Evolutionary conservation across 2,888 invertebrate genomes (phyloP), one percentile per base, ranked within the genome.

Genomic region (Sialis lutaria): DNA sequence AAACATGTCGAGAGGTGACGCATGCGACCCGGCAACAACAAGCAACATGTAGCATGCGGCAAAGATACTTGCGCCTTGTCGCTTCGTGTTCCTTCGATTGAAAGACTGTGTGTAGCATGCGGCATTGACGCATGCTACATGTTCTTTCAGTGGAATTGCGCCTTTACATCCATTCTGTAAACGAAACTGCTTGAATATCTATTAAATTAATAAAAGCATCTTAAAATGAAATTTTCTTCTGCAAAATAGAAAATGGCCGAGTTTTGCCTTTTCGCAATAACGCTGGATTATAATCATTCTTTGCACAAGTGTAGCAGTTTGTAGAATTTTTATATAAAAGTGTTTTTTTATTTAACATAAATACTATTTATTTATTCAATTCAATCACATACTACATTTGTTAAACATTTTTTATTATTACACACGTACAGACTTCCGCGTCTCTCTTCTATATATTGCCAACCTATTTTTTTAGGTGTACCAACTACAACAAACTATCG

Each of bases 301-400:
- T 49, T 8, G 50, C 52, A 48, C 52, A 53, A 53, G 50, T 52
- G 32, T 52, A 52, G 42, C 49, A 54, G 44, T 50, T 40, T 39
- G 50, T 49, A 40, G 51, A 48, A 22, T 50, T 48, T 32, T 46
- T 44, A 22, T 43, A 50, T 48, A 53, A 47, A n/a, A n/a, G n/a
- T n/a, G n/a, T n/a, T n/a, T n/a, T n/a, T n/a, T n/a, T n/a, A n/a
- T n/a, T n/a, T n/a, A n/a, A n/a, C n/a, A n/a, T n/a, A n/a, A n/a
- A n/a, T n/a, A n/a, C n/a, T n/a, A n/a, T n/a, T n/a, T n/a, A n/a
- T n/a, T n/a, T n/a, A n/a, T n/a, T n/a, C n/a, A n/a, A n/a, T n/a
- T n/a, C n/a, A n/a, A n/a, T n/a, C n/a, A n/a, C n/a, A n/a, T n/a
- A n/a, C n/a, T n/a, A n/a, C n/a, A n/a, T n/a, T n/a, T n/a, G n/a